Percentiles rank a stretch among this genome's conserved stretches.
Evolutionary conservation across 2,797 vertebrate species (phyloP).

Genomic region (Apogon talboti): DNA sequence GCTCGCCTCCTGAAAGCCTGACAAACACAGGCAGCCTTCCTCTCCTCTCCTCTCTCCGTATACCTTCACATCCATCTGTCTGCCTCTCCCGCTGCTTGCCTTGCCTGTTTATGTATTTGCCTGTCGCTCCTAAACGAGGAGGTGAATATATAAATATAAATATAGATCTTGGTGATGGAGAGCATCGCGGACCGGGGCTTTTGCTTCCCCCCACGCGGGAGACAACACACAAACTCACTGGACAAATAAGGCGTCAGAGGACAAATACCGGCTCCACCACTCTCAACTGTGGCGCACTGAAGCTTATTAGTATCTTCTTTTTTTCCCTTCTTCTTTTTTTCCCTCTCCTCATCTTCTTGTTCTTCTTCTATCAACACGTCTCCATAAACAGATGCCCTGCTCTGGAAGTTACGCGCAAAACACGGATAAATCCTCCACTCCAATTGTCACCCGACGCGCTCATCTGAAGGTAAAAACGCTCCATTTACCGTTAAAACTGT

Average conservation of each 20-base stretch:
- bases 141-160: slow-evolving; percentile 32
- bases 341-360: slow-evolving; percentile 6
- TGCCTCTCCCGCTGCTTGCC: neutral
- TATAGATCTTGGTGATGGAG: slow-evolving; percentile 69
- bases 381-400: slow-evolving; percentile 57
- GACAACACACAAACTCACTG: slow-evolving; percentile 58
- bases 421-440: slow-evolving; percentile 61
- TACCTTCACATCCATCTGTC: neutral
- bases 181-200: slow-evolving; percentile 55
- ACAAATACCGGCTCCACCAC: slow-evolving; percentile 23
- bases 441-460: slow-evolving; percentile 28
- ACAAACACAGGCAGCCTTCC: slow-evolving; percentile 45
- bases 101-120: neutral
- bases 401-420: slow-evolving; percentile 70
- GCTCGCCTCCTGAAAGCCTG: slow-evolving; percentile 58
- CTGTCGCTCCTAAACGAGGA: slow-evolving; percentile 24
- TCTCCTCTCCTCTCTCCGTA: slow-evolving; percentile 24
- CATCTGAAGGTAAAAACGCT: slow-evolving; percentile 56
- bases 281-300: slow-evolving; percentile 4
- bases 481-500: neutral
- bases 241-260: slow-evolving; percentile 55
- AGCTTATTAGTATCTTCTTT: slow-evolving; percentile 24
- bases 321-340: neutral
- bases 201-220: slow-evolving; percentile 48
- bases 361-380: slow-evolving; percentile 21